A percentile compares a stretch with the other conserved stretches of the same genome.
Conservation (phyloP, 2,888 invertebrate species). For the Andrena fulva region DNA sequence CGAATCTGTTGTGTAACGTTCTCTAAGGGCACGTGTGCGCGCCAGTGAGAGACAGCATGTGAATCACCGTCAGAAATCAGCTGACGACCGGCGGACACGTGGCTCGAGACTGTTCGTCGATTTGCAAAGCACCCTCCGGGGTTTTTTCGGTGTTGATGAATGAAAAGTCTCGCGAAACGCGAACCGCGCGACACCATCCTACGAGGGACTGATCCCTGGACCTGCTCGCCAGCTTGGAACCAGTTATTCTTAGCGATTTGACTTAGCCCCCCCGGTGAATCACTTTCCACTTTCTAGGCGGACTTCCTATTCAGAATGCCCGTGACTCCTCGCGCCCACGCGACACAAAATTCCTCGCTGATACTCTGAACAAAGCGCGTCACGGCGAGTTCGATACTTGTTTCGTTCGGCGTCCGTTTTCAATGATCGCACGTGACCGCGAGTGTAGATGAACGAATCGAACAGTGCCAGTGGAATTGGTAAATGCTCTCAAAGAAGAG, state of each 20-base stretch:
- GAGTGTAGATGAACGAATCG: neutral
- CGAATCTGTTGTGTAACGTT: conserved; percentile 7
- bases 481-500: neutral
- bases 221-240: conserved; percentile 34
- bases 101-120: neutral
- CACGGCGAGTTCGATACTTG: neutral
- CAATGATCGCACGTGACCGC: no score
- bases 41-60: neutral
- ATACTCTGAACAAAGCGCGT: neutral
- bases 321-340: conserved; percentile 17
- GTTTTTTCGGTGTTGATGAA: conserved; percentile 40
- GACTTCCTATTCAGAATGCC: conserved; percentile 15
- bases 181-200: neutral
- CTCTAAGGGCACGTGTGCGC: neutral
- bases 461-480: conserved; percentile 7
- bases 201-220: conserved; percentile 9
- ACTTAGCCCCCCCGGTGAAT: conserved; percentile 36
- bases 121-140: neutral
- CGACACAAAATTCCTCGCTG: neutral
- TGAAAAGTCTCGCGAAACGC: conserved; percentile 46
- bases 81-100: conserved; percentile 46
- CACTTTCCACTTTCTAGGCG: conserved; percentile 36
- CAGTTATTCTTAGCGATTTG: conserved; percentile 49
- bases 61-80: conserved; percentile 32
- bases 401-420: neutral